These are phyloP conservation scores for Sternarchorhynchus goeldii DNA, from an alignment of 2,797 vertebrate species.

Conservation along the genomic window DNA sequence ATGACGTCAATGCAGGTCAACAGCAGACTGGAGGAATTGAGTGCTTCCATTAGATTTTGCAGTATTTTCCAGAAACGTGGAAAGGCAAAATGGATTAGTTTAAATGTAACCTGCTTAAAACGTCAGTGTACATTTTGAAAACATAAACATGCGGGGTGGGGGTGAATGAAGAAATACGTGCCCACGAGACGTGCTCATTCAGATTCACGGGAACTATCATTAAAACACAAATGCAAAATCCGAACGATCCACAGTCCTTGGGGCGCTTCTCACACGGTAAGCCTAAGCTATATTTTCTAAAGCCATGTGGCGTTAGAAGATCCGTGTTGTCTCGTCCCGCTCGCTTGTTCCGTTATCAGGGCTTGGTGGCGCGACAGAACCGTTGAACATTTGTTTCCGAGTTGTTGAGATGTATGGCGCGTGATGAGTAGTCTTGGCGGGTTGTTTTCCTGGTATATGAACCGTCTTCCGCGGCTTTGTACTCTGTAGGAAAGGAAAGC, in stretches of 20 bases:
- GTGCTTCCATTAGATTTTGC: slow-evolving; percentile 84
- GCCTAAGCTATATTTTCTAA: slow-evolving; percentile 64
- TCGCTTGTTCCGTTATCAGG: slow-evolving; percentile 53
- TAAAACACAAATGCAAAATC: slow-evolving; percentile 58
- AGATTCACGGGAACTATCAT: slow-evolving; percentile 75
- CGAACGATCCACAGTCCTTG: slow-evolving; percentile 66
- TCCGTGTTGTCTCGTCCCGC: slow-evolving; percentile 33
- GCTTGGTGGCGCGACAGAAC: slow-evolving; percentile 47
- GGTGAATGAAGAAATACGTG: slow-evolving; percentile 26
- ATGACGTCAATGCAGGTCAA: slow-evolving; percentile 89
- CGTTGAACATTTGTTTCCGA: slow-evolving; percentile 64
- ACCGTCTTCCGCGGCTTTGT: slow-evolving; percentile 32
- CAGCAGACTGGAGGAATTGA: slow-evolving; percentile 90
- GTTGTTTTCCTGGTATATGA: slow-evolving; percentile 35
- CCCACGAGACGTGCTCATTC: slow-evolving; percentile 56
- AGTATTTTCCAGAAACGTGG: slow-evolving; percentile 77
- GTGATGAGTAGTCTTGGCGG: slow-evolving; percentile 46
- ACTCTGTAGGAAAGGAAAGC: slow-evolving; percentile 36
- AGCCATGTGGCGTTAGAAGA: slow-evolving; percentile 1
- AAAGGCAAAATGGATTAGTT: slow-evolving; percentile 74
- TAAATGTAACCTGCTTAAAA: slow-evolving; percentile 61
- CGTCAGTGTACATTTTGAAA: slow-evolving; percentile 57
- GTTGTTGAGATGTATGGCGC: slow-evolving; percentile 58
- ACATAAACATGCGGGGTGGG: slow-evolving; percentile 50
- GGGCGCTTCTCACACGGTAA: slow-evolving; percentile 74